A percentile compares a stretch with the other conserved stretches of the same genome.
Conservation (phyloP, 2,888 invertebrate genomes). For the Agrochola macilenta region DNA sequence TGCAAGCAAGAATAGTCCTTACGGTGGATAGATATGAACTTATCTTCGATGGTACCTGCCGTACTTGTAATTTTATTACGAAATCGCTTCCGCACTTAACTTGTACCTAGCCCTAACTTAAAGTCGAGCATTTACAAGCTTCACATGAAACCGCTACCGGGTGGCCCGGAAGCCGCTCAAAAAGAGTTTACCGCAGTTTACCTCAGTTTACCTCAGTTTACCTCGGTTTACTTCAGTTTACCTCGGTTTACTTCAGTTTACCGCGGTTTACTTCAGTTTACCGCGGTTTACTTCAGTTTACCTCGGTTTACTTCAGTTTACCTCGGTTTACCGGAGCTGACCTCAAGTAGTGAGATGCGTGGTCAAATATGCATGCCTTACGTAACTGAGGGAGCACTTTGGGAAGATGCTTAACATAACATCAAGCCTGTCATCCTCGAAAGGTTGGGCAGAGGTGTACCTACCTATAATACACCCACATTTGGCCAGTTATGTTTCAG, state of each 20-base stretch:
- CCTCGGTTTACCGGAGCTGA: constrained; percentile 40
- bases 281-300: constrained; percentile 46
- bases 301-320: constrained; percentile 28
- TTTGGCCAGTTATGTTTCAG: too few species aligned
- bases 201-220: constrained; percentile 29
- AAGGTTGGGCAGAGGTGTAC: too few species aligned
- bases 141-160: constrained; percentile 64
- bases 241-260: constrained; percentile 44
- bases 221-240: constrained; percentile 35
- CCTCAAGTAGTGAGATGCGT: constrained; percentile 28
- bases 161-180: constrained; percentile 75
- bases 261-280: constrained; percentile 44
- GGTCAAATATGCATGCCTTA: constrained; percentile 43
- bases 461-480: too few species aligned
- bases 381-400: neutral
- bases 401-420: neutral
- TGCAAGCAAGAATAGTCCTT: too few species aligned
- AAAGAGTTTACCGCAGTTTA: constrained; percentile 58
- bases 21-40: too few species aligned
- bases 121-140: constrained; percentile 59
- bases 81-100: constrained; percentile 40
- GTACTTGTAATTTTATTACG: neutral
- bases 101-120: constrained; percentile 42
- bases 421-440: too few species aligned
- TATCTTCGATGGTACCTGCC: neutral